phyloP scores from a whole-genome alignment of 2,797 vertebrate species.

The Uromys caudimaculatus region DNA sequence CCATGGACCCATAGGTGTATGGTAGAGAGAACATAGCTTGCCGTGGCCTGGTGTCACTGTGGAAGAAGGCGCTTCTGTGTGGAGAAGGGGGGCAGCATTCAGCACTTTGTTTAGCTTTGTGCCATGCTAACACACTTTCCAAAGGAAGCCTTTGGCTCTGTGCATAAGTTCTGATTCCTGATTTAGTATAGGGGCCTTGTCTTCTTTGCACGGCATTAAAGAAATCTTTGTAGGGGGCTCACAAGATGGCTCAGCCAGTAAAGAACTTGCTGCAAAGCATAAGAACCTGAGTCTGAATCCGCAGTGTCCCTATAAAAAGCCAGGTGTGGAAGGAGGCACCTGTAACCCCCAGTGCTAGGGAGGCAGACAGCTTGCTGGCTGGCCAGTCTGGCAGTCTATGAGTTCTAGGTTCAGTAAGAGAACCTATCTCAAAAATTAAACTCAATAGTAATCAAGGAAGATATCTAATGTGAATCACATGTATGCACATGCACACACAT shows the following conservation, averaged over 20 bases:
- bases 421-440: neutral
- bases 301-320: neutral
- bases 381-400: neutral
- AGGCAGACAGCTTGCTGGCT: neutral
- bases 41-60: fast-evolving
- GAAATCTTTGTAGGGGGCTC: neutral
- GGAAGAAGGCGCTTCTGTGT: neutral
- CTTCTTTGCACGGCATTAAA: neutral
- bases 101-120: neutral
- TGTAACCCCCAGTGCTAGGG: neutral
- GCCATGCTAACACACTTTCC: neutral
- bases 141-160: neutral
- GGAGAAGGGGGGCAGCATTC: neutral
- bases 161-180: neutral
- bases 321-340: no score
- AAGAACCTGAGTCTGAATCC: neutral
- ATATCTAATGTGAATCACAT: neutral
- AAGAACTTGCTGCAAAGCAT: neutral
- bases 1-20: fast-evolving
- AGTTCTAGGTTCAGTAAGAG: neutral
- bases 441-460: neutral
- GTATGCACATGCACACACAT: neutral
- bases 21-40: neutral
- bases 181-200: neutral
- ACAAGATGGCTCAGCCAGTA: neutral